Evolutionary conservation across 2,113 vertebrate genomes (phyloP).

Genomic region (Synodontis membranacea): DNA sequence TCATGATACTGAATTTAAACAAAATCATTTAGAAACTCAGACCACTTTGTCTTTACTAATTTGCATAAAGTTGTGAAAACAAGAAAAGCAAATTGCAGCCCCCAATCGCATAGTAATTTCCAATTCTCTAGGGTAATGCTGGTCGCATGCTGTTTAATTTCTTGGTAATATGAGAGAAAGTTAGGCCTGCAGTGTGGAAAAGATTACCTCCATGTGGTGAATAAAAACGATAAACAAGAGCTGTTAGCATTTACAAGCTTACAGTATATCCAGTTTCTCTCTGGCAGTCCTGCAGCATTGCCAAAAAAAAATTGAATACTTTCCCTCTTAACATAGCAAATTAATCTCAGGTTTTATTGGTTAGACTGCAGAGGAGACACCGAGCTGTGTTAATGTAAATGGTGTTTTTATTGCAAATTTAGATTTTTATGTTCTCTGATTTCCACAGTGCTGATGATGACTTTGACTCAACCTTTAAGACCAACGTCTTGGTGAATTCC

Average conservation of each 20-base stretch:
- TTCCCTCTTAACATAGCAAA: neutral
- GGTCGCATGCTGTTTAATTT: neutral
- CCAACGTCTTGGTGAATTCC: constrained; percentile 79
- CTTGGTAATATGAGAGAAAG: neutral
- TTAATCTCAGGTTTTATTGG: constrained; percentile 2
- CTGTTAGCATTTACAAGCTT: neutral
- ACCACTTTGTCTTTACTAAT: neutral
- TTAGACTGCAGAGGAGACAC: neutral
- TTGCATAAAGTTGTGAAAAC: neutral
- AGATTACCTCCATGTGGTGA: neutral
- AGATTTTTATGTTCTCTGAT: constrained; percentile 34
- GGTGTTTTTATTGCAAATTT: neutral
- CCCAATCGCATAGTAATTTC: neutral
- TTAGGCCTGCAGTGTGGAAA: neutral
- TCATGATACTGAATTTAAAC: neutral
- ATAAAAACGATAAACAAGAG: neutral
- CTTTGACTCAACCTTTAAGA: constrained; percentile 81
- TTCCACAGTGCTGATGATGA: constrained; percentile 78
- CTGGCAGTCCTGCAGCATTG: neutral
- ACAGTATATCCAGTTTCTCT: neutral
- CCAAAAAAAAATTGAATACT: neutral
- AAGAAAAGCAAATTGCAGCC: neutral
- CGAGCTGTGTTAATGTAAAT: neutral
- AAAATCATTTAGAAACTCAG: neutral
- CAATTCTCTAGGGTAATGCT: no score